A percentile compares a stretch with the other conserved stretches of the same genome.
Conservation (phyloP, 2,113 vertebrate genomes). For the Anarhynchus alexandrinus region DNA sequence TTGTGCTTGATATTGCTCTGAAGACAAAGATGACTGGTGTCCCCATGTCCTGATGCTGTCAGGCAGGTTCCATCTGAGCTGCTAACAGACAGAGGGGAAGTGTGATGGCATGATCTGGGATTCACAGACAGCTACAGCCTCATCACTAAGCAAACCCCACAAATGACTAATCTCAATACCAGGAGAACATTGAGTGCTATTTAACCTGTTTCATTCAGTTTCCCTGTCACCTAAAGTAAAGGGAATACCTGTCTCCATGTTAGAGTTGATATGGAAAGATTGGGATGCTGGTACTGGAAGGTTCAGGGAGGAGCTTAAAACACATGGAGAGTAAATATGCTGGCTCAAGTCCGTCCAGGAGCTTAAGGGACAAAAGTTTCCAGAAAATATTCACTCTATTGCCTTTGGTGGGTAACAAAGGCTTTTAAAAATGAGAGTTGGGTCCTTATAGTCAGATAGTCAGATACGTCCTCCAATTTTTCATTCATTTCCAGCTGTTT, state of each 20-base stretch:
- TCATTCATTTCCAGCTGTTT: not conserved
- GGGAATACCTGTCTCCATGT: not conserved
- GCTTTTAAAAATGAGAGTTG: not conserved
- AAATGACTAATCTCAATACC: not conserved
- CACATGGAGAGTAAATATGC: accelerated
- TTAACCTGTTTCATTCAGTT: not conserved
- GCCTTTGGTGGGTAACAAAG: not conserved
- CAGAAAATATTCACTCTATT: not conserved
- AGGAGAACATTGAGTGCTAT: not conserved
- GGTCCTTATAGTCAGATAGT: not conserved
- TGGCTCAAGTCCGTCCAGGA: not conserved
- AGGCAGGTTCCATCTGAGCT: not conserved
- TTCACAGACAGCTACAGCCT: not conserved
- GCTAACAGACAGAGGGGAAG: not conserved
- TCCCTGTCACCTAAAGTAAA: not conserved
- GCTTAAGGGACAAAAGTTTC: not conserved
- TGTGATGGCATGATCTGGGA: not conserved
- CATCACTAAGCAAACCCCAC: not conserved
- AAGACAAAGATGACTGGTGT: not conserved
- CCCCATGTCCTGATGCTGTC: not conserved
- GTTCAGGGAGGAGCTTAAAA: not conserved
- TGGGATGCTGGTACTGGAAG: not conserved
- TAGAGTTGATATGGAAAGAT: not conserved
- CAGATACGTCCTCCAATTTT: not conserved
- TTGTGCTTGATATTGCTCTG: not conserved